These are phyloP conservation scores for Andrena praecox DNA, from an alignment of 2,888 invertebrate species.

Conservation along the genomic window DNA sequence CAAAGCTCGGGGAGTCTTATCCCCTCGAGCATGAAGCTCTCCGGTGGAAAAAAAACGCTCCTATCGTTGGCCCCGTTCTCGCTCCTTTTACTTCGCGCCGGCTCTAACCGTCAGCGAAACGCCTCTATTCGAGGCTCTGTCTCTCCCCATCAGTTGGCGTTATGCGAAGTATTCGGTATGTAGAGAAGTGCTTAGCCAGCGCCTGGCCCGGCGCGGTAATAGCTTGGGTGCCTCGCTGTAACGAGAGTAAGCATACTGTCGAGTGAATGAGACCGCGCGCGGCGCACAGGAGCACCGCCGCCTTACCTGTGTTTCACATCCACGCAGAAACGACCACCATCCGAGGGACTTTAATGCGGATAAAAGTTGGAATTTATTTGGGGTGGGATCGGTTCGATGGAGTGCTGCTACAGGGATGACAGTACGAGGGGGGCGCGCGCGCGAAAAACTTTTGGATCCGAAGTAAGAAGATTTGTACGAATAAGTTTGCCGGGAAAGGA, in stretches of 20 bases:
- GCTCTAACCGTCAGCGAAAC: conserved; percentile 6
- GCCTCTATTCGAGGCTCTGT: not conserved
- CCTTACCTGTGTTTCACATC: conserved; percentile 5
- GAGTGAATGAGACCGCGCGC: not conserved
- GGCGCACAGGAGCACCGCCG: not conserved
- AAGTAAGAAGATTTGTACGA: conserved; percentile 51
- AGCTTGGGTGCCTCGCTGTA: conserved; percentile 2
- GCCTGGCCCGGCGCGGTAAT: conserved; percentile 51
- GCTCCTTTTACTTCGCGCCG: conserved; percentile 9
- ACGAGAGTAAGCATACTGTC: conserved; percentile 5
- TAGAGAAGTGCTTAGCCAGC: conserved; percentile 70
- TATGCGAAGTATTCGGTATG: conserved; percentile 58
- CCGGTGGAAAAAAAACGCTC: conserved; percentile 24
- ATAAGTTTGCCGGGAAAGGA: conserved; percentile 27
- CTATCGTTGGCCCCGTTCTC: conserved; percentile 27
- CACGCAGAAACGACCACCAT: not conserved
- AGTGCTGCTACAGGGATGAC: conserved; percentile 1
- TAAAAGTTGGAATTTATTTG: conserved; percentile 15
- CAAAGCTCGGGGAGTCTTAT: conserved; percentile 38
- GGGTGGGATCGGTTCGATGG: not conserved
- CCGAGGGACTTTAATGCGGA: not conserved
- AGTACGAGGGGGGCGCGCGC: not conserved
- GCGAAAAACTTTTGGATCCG: conserved; percentile 31
- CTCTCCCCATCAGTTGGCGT: conserved; percentile 18
- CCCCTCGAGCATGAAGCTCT: conserved; percentile 28